These are phyloP conservation scores for Alexandromys fortis DNA, from an alignment of 2,113 vertebrate genomes.

Conservation along the genomic window DNA sequence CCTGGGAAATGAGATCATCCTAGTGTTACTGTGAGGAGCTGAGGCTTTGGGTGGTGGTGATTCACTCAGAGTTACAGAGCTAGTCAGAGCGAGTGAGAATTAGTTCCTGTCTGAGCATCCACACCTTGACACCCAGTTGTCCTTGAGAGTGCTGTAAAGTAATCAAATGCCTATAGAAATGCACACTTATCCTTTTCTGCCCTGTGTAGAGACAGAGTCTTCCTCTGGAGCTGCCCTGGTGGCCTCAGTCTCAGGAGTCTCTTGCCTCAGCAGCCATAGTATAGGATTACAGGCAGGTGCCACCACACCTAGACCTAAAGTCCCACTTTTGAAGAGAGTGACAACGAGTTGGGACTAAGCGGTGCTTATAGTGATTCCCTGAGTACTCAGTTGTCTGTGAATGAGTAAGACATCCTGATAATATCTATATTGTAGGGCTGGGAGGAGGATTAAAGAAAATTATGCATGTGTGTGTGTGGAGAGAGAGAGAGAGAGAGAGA, in stretches of 20 bases:
- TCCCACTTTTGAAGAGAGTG: not conserved
- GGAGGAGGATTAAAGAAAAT: slow-evolving; percentile 2
- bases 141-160: not conserved
- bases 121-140: not conserved
- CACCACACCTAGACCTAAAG: not conserved
- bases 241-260: not conserved
- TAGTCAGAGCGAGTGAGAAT: not conserved
- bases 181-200: not conserved
- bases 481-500: too few species aligned
- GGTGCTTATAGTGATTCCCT: not conserved
- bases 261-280: not conserved
- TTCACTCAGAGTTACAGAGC: not conserved
- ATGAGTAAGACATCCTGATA: not conserved
- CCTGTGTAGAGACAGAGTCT: not conserved
- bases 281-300: not conserved
- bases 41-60: not conserved
- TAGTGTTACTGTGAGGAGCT: not conserved
- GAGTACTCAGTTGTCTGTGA: not conserved
- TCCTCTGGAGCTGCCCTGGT: not conserved
- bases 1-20: not conserved
- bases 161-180: not conserved
- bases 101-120: not conserved
- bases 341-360: not conserved
- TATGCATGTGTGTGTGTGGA: not conserved
- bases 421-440: not conserved